Conservation (phyloP, 2,888 invertebrate genomes). For the Eupithecia pulchellata region DNA sequence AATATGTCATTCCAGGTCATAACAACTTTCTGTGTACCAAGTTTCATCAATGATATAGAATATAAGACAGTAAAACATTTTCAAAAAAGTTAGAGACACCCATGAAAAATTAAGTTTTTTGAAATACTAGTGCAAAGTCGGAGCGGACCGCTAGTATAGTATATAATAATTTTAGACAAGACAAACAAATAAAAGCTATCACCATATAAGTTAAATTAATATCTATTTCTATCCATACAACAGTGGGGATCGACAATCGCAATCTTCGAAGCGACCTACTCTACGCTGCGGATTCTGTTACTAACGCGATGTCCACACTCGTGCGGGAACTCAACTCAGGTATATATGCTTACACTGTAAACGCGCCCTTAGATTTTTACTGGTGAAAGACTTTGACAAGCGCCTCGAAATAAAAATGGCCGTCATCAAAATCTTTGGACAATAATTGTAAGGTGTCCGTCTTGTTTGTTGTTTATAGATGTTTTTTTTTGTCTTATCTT, state of each 20-base stretch:
- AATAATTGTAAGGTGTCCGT: neutral
- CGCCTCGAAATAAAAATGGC: neutral
- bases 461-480: neutral
- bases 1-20: too few relatives aligned
- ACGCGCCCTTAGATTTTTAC: neutral
- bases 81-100: too few relatives aligned
- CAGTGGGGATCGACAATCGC: constrained; percentile 85
- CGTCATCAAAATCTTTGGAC: neutral
- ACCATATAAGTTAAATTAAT: neutral
- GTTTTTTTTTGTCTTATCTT: neutral
- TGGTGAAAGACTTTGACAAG: neutral
- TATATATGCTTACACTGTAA: constrained; percentile 62
- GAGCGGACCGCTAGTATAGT: too few relatives aligned
- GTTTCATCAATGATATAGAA: too few relatives aligned
- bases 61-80: too few relatives aligned
- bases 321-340: constrained; percentile 98
- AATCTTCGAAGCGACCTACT: constrained; percentile 94
- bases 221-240: neutral
- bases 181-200: neutral
- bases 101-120: too few relatives aligned
- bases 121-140: too few relatives aligned
- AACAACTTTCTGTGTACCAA: too few relatives aligned
- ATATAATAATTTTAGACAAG: too few relatives aligned
- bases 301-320: constrained; percentile 98
- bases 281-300: constrained; percentile 98